These are phyloP conservation scores for Volucella inflata DNA, from an alignment of 2,888 invertebrate genomes.

Conservation along the genomic window DNA sequence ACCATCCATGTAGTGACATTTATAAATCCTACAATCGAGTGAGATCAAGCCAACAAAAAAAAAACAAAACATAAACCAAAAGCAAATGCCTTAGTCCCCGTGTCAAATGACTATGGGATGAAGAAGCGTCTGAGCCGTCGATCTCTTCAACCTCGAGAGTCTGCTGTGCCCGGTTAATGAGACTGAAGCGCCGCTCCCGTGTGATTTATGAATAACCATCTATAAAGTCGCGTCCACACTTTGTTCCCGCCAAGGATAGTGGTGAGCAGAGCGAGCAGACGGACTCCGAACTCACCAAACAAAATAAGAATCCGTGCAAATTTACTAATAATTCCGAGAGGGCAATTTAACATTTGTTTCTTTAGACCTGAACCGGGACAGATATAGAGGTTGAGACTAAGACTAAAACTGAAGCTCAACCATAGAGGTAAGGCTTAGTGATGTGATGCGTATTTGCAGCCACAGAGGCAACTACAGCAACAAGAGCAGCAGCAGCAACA, in stretches of 20 bases:
- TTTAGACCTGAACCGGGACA: slow-evolving; percentile 1
- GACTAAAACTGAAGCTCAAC: too few species aligned
- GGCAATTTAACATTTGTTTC: slow-evolving; percentile 74
- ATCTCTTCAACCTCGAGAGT: slow-evolving; percentile 43
- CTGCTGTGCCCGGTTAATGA: slow-evolving; percentile 67
- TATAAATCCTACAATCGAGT: slow-evolving; percentile 38
- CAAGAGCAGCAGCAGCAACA: too few species aligned
- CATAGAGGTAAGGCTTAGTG: slow-evolving; percentile 48
- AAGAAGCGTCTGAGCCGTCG: slow-evolving; percentile 2
- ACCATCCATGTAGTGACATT: slow-evolving; percentile 63
- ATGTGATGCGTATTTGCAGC: slow-evolving; percentile 67
- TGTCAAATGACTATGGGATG: slow-evolving; percentile 42
- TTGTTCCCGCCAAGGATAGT: slow-evolving; percentile 57
- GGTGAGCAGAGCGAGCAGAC: slow-evolving; percentile 28
- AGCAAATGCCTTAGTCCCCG: slow-evolving; percentile 23
- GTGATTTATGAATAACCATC: slow-evolving; percentile 71
- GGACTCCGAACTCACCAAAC: slow-evolving; percentile 20
- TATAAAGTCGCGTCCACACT: slow-evolving; percentile 68
- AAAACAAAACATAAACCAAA: slow-evolving; percentile 37
- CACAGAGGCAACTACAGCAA: slow-evolving; percentile 15
- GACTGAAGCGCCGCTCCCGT: slow-evolving; percentile 69
- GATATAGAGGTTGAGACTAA: not conserved
- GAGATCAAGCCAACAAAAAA: slow-evolving; percentile 13
- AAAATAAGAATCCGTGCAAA: slow-evolving; percentile 70
- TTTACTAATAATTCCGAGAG: slow-evolving; percentile 73